These are phyloP conservation scores for Cyrtodaria siliqua DNA, from an alignment of 2,888 invertebrate species.

Conservation along the genomic window DNA sequence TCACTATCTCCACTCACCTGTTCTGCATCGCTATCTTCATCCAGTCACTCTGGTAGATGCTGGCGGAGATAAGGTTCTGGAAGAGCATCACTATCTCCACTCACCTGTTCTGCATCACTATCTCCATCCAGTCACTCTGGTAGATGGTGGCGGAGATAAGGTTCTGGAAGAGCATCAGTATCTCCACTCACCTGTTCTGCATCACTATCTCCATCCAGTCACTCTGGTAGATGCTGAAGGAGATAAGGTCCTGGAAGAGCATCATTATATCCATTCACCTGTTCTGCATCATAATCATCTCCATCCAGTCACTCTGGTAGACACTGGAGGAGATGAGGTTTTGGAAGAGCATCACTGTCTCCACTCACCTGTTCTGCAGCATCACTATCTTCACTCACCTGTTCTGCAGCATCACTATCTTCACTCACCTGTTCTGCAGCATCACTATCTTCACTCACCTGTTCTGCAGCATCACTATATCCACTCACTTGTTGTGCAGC, in stretches of 20 bases:
- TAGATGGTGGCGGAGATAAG: slow-evolving; percentile 94
- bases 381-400: slow-evolving; percentile 93
- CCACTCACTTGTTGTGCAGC: slow-evolving; percentile 6
- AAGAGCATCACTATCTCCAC: slow-evolving; percentile 94
- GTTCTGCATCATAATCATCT: slow-evolving; percentile 96
- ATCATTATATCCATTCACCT: slow-evolving; percentile 85
- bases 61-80: slow-evolving; percentile 92
- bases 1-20: slow-evolving; percentile 89
- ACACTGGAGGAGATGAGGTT: slow-evolving; percentile 93
- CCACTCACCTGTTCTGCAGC: slow-evolving; percentile 85
- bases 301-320: slow-evolving; percentile 96
- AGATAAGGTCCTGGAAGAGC: slow-evolving; percentile 94
- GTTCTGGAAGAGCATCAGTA: slow-evolving; percentile 95
- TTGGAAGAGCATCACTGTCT: slow-evolving; percentile 90
- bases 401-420: too few relatives aligned
- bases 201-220: slow-evolving; percentile 97
- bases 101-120: slow-evolving; percentile 93
- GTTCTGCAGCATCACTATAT: slow-evolving; percentile 2
- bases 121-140: slow-evolving; percentile 96
- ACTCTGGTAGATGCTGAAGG: slow-evolving; percentile 92
- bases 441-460: slow-evolving; percentile 93
- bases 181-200: slow-evolving; percentile 89
- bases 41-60: slow-evolving; percentile 96
- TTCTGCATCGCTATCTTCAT: slow-evolving; percentile 95
- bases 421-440: slow-evolving; percentile 89